phyloP scores from a whole-genome alignment of 2,113 vertebrate genomes.

The Tachuris rubrigastra region DNA sequence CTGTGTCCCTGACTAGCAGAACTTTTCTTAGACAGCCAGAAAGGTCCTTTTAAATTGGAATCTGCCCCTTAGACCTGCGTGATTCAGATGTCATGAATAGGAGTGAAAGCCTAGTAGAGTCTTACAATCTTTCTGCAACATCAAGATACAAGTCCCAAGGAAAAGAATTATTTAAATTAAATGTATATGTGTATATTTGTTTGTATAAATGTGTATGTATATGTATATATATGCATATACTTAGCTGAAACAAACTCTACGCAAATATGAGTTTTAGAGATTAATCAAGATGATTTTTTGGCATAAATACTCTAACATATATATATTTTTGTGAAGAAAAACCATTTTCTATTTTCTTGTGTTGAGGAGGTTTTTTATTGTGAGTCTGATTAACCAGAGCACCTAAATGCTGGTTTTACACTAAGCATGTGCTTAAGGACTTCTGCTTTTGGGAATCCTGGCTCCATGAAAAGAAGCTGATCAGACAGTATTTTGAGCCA shows the following conservation, averaged over 20 bases:
- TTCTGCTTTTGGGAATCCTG: slow-evolving; percentile 10
- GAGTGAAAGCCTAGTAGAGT: not conserved
- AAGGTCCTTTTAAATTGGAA: not conserved
- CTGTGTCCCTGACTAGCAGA: not conserved
- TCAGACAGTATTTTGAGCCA: slow-evolving; percentile 33
- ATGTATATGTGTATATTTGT: not conserved
- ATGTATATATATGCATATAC: not conserved
- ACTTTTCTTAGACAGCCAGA: not conserved
- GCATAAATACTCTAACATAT: not conserved
- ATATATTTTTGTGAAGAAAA: not conserved
- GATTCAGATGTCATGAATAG: not conserved
- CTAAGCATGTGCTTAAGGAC: not conserved
- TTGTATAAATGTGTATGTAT: not conserved
- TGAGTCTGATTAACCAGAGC: not conserved
- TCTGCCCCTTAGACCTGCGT: not conserved
- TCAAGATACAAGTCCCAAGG: not conserved
- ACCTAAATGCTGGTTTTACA: not conserved
- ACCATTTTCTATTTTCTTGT: not conserved
- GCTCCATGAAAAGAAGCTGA: slow-evolving; percentile 10
- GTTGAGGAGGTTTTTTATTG: not conserved
- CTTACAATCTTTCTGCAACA: not conserved
- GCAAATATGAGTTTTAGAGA: not conserved
- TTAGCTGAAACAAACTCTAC: not conserved
- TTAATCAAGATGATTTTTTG: not conserved
- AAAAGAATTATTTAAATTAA: not conserved